Conservation (phyloP, 2,797 vertebrate genomes). For the Tolypeutes matacus region DNA sequence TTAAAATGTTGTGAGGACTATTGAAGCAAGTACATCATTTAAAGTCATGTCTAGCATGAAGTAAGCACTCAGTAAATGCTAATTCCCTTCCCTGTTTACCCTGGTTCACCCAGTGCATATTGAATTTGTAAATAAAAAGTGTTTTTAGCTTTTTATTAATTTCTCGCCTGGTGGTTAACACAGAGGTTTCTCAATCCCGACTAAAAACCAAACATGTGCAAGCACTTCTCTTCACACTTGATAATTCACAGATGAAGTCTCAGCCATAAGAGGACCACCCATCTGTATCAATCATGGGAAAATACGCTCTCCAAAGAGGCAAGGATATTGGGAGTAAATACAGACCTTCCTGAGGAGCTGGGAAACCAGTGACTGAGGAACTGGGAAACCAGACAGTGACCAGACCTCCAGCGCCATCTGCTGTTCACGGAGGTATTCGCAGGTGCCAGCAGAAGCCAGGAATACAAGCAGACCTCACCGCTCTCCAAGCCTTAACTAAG, state of each 20-base stretch:
- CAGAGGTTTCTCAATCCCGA: background rate
- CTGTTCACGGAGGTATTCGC: background rate
- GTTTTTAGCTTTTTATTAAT: background rate
- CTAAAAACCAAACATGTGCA: background rate
- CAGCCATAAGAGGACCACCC: background rate
- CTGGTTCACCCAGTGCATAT: background rate
- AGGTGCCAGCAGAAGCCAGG: rapidly evolving
- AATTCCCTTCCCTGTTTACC: background rate
- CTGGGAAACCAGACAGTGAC: background rate
- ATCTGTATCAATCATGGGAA: background rate
- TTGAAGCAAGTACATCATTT: background rate
- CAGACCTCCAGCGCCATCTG: constrained; percentile 51
- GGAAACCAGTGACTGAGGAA: too few relatives aligned
- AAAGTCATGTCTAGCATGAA: background rate
- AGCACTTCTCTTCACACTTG: background rate
- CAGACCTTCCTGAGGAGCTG: background rate
- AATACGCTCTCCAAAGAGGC: background rate
- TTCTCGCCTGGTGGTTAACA: background rate
- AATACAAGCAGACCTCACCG: background rate
- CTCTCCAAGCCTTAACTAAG: background rate
- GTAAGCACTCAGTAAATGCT: rapidly evolving
- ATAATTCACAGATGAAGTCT: constrained; percentile 41
- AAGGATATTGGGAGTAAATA: background rate
- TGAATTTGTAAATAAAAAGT: too few relatives aligned
- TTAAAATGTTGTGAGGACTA: background rate